Evolutionary conservation across 2,113 vertebrate species (phyloP), one percentile per base, ranked within the genome.

Genomic region (Laticauda colubrina): DNA sequence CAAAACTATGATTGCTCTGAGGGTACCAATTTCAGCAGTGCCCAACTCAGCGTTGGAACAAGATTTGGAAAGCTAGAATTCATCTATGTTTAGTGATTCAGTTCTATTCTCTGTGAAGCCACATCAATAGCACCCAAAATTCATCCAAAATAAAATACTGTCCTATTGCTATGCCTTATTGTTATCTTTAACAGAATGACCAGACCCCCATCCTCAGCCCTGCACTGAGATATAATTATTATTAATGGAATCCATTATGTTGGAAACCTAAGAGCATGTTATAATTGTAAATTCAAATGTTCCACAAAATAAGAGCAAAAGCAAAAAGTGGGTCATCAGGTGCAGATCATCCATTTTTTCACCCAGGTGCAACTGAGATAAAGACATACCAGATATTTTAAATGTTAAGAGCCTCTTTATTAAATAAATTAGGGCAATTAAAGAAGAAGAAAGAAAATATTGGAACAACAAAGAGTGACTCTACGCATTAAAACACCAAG

Each of bases 351-450:
- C 86, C 21, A 3, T 69, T 55, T 64, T 88, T 54, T 39, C 5
- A 56, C 0, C 1, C 1, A 15, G 2, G 1, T 39, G 2, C 29
- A 23, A 24, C n/a, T 59, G 64, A 92, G 95, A 93, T 0, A 57
- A 45, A 61, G 10, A 12, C 5, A 64, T 39, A 92, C 23, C 51
- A 48, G 24, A 90, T 48, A 56, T 23, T 39, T 92, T 91, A 64
- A 85, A 59, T 87, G 15, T 59, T 34, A 69, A 26, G 10, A 43
- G 88, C 29, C 6, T 11, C 91, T 55, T 64, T 34, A 5, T 11
- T 88, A 81, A 18, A 59, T 24, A 90, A 24, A 94, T 45, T 0
- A 14, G 51, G 53, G 14, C 18, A 88, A 61, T 53, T 53, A 43
- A 56, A 21, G 57, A 89, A 21, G 57, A 89, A 10, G 54, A 43